phyloP scores from a whole-genome alignment of 2,113 vertebrate species.

The Tragelaphus buxtoni region DNA sequence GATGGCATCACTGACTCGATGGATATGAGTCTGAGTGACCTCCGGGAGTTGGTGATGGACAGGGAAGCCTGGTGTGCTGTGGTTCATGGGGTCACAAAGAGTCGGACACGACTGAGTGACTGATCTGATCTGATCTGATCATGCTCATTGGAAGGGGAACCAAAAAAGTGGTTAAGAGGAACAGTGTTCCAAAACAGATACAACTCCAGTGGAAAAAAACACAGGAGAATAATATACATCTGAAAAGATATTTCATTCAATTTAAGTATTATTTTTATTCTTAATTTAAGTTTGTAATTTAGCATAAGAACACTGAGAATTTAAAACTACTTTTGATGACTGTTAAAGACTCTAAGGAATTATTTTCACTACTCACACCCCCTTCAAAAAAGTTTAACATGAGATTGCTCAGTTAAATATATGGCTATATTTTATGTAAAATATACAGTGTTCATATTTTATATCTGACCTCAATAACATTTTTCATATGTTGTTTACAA shows the following conservation, averaged over 20 bases:
- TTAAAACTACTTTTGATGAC: not conserved
- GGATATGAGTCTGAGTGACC: too few species aligned
- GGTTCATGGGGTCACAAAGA: too few species aligned
- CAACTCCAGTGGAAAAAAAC: not conserved
- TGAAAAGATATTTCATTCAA: not conserved
- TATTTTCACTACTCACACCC: not conserved
- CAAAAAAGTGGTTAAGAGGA: not conserved
- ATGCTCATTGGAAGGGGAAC: not conserved
- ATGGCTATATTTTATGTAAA: not conserved
- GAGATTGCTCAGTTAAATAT: not conserved
- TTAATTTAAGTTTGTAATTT: conserved; percentile 28
- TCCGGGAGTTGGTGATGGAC: too few species aligned
- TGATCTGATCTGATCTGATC: not conserved
- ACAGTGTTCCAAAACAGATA: not conserved
- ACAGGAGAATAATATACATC: not conserved
- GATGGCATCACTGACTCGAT: too few species aligned
- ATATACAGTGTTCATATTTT: not conserved
- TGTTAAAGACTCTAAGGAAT: not conserved
- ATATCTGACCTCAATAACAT: not conserved
- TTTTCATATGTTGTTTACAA: not conserved
- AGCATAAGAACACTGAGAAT: not conserved
- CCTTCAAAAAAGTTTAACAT: not conserved
- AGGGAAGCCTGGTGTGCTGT: too few species aligned
- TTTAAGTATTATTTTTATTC: not conserved
- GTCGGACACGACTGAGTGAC: too few species aligned